These are phyloP conservation scores for Crocallis elinguaria DNA, from an alignment of 2,888 invertebrate species.

Conservation along the genomic window DNA sequence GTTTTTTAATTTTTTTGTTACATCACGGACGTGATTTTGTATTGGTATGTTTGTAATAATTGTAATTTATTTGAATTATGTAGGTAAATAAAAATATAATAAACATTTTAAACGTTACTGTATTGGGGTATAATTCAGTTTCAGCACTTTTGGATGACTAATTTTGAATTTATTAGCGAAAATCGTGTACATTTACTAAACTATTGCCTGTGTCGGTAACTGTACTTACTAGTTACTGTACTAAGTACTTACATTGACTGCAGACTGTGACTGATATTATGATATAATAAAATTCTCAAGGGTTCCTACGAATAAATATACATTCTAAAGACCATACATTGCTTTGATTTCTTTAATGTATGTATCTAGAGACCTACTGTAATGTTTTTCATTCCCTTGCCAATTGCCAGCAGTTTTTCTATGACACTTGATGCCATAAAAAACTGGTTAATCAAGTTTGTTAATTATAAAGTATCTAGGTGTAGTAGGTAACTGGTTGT, in stretches of 20 bases:
- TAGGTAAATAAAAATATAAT: background rate
- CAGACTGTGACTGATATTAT: too few relatives aligned
- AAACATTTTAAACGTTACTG: too few relatives aligned
- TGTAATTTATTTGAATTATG: background rate
- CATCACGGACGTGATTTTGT: background rate
- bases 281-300: too few relatives aligned
- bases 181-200: background rate
- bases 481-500: conserved; percentile 7
- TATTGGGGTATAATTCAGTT: background rate
- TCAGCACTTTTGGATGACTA: too few relatives aligned
- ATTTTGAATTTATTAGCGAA: background rate
- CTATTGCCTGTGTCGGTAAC: background rate
- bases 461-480: background rate
- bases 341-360: too few relatives aligned
- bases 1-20: background rate
- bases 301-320: too few relatives aligned
- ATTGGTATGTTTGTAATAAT: background rate
- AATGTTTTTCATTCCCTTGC: background rate
- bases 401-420: conserved; percentile 6
- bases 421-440: background rate
- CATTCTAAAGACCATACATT: too few relatives aligned
- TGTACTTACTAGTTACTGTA: background rate
- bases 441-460: conserved; percentile 10
- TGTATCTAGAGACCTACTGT: too few relatives aligned
- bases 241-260: too few relatives aligned